phyloP scores from a whole-genome alignment of 2,888 invertebrate species.

The Sinodicranocentrus sp. region DNA sequence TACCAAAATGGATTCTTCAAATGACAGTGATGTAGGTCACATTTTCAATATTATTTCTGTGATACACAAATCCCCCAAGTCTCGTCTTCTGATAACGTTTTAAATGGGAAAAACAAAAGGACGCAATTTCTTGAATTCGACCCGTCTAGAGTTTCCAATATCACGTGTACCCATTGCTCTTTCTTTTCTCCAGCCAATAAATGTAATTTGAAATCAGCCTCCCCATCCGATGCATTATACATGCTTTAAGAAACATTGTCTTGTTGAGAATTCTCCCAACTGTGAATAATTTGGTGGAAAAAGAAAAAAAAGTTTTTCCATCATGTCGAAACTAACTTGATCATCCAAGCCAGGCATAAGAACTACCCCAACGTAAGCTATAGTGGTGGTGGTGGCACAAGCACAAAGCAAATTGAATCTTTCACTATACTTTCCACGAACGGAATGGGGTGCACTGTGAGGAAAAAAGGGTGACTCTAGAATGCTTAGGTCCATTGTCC shows the following conservation, averaged over 20 bases:
- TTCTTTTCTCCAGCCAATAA: neutral
- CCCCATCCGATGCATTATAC: too few relatives aligned
- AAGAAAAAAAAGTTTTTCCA: conserved; percentile 70
- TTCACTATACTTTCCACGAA: neutral
- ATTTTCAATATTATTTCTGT: too few relatives aligned
- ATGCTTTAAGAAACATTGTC: conserved; percentile 20
- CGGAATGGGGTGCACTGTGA: neutral
- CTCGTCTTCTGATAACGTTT: too few relatives aligned
- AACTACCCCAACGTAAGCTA: too few relatives aligned
- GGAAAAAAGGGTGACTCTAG: neutral
- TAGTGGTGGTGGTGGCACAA: neutral
- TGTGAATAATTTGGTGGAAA: conserved; percentile 62
- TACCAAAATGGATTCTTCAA: too few relatives aligned
- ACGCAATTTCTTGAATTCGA: too few relatives aligned
- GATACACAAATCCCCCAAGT: too few relatives aligned
- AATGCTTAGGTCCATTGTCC: neutral
- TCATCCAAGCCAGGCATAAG: neutral
- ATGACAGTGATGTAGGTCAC: too few relatives aligned
- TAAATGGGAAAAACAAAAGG: too few relatives aligned
- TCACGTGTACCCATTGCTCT: too few relatives aligned
- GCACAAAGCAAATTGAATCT: neutral
- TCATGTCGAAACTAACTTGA: conserved; percentile 65
- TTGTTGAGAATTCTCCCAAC: conserved; percentile 61
- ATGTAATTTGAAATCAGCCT: neutral
- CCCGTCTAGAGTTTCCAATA: too few relatives aligned